phyloP scores from a whole-genome alignment of 37 sponge, comb jelly and placozoan species.

The Agelas oroides region DNA sequence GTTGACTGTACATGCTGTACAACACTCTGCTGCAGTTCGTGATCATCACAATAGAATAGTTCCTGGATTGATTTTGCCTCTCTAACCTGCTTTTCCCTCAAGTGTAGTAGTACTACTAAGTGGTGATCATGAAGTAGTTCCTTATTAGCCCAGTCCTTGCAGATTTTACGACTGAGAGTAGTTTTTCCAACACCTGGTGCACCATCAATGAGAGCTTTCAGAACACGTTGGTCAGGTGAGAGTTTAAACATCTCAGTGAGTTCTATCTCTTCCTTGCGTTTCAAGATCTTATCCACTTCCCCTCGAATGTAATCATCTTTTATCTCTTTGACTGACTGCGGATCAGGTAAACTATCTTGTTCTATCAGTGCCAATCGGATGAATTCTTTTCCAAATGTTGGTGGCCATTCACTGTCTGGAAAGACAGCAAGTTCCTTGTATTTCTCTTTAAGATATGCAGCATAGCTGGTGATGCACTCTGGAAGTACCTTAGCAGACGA shows the following conservation, averaged over 20 bases:
- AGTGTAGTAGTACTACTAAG: neutral
- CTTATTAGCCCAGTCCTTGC: neutral
- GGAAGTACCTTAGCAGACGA: too few relatives aligned
- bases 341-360: neutral
- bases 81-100: neutral
- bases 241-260: too few relatives aligned
- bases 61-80: neutral
- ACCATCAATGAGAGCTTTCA: neutral
- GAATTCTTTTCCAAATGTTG: neutral
- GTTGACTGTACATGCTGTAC: neutral
- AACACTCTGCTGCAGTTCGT: neutral
- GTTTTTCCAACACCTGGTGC: conserved; percentile 23
- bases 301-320: too few relatives aligned
- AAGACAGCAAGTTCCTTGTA: neutral
- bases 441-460: neutral
- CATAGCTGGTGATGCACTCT: neutral
- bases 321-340: neutral
- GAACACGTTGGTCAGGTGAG: too few relatives aligned
- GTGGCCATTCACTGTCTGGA: neutral
- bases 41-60: neutral
- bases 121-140: neutral
- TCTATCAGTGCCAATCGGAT: neutral
- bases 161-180: neutral
- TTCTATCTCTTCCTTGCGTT: too few relatives aligned
- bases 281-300: too few relatives aligned